phyloP scores from a whole-genome alignment of 2,888 invertebrate genomes.

The Acleris emargana region DNA sequence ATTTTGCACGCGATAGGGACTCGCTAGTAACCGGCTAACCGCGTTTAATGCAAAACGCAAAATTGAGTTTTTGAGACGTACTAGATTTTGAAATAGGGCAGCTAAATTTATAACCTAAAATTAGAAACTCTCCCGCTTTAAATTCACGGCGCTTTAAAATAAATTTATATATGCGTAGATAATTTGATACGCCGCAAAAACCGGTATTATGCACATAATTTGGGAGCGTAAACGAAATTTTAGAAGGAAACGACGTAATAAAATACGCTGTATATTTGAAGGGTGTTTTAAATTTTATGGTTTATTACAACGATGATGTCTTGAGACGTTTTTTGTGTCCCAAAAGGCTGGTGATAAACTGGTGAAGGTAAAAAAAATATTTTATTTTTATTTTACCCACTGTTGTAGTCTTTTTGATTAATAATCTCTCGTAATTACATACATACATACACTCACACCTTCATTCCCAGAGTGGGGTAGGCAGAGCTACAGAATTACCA shows the following conservation, averaged over 20 bases:
- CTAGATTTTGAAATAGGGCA: too few species aligned
- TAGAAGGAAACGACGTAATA: constrained; percentile 23
- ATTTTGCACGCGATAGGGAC: too few species aligned
- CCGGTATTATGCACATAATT: constrained; percentile 31
- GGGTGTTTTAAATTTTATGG: constrained; percentile 11
- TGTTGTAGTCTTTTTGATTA: too few species aligned
- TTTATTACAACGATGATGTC: constrained; percentile 12
- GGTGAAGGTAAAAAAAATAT: neutral
- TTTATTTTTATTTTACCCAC: neutral
- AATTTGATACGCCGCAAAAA: constrained; percentile 28
- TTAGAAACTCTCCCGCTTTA: constrained; percentile 14
- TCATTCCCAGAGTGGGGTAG: too few species aligned
- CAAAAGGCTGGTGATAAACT: neutral
- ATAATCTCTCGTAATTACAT: too few species aligned
- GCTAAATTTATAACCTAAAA: constrained; percentile 5
- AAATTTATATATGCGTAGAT: constrained; percentile 33
- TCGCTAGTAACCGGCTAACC: too few species aligned
- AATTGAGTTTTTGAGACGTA: too few species aligned
- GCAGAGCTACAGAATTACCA: too few species aligned
- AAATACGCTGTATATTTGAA: constrained; percentile 23
- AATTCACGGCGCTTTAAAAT: constrained; percentile 26
- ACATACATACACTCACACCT: too few species aligned
- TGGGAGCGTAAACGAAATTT: constrained; percentile 21
- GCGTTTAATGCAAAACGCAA: too few species aligned
- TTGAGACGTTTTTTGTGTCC: constrained; percentile 9